Base-by-base conservation (phyloP, 2,113 vertebrate species). In the Ia io region DNA sequence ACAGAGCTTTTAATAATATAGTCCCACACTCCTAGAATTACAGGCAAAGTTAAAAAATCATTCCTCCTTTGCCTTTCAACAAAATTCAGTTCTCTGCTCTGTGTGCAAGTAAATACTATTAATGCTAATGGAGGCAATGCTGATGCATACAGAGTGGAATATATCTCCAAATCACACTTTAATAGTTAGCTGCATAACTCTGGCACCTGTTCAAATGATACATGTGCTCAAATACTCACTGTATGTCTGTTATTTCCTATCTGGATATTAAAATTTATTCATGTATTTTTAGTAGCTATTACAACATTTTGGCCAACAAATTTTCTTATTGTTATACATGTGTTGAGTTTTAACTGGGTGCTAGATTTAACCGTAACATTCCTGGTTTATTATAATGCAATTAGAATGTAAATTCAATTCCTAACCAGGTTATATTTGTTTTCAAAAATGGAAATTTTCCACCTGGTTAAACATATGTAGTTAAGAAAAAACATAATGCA, bases 261-360 rank as follows among this genome's bases (percentile, higher is more conserved):
- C 92, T 96, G 59, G 69, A 86, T 95, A 96, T 96, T 96, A 97
- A 97, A 97, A 94, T 97, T 69, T 96, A 95, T 82, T 97, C 94
- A 84, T 93, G 65, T 93, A 95, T 97, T 96, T 97, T 97, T 97
- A 96, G 96, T 91, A 95, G 78, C 88, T 96, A 91, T 95, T 97
- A 95, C 77, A 96, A 97, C 40, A 84, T 95, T 96, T 95, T 95
- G 88, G 56, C 35, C 96, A 95, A 96, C 88, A 95, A 95, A 95
- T 95, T 97, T 96, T 94, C 91, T 95, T 97, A 74, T 95, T 95
- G 63, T 96, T 96, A 83, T 91, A 79, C 88, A 94, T 87, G 95
- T 94, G 85, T 88, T 87, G 63, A 88, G 92, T 96, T 95, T 95
- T 92, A 97, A 94, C 78, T 96, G 65, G 37, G 91, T 91, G 88